Evolutionary conservation across 2,888 invertebrate genomes (phyloP).

Genomic region (Chorisops tibialis): DNA sequence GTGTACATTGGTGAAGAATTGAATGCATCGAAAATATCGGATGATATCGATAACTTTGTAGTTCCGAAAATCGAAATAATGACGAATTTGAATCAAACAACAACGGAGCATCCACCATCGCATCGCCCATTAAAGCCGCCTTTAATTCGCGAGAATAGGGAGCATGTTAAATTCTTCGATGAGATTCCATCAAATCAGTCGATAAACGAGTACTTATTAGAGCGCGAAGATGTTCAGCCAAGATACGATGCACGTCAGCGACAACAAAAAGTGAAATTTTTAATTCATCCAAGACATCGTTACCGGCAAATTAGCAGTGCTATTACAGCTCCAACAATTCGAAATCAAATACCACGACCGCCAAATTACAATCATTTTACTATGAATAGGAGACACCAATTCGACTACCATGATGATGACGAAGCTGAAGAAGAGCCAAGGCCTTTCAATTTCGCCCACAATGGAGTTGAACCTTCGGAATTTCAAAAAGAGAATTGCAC

Average conservation of each 20-base stretch:
- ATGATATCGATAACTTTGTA: background rate
- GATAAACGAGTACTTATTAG: constrained; percentile 26
- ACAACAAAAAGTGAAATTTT: constrained; percentile 19
- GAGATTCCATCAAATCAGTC: background rate
- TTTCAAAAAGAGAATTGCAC: constrained; percentile 40
- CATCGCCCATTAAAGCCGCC: background rate
- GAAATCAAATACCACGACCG: constrained; percentile 36
- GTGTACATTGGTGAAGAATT: background rate
- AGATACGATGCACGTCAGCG: background rate
- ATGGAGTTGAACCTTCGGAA: constrained; percentile 46
- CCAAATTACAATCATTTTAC: constrained; percentile 27
- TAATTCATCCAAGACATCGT: background rate
- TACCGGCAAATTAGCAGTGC: background rate
- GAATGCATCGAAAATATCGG: background rate
- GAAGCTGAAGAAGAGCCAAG: constrained; percentile 42
- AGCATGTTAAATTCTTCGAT: background rate
- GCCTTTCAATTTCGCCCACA: constrained; percentile 49
- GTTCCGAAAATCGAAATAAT: background rate
- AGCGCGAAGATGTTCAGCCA: constrained; percentile 26
- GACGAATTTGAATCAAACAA: background rate
- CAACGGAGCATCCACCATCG: background rate
- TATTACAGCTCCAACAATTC: constrained; percentile 21
- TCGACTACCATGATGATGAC: constrained; percentile 16
- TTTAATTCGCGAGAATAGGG: background rate
- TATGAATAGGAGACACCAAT: constrained; percentile 31